These are phyloP conservation scores for Acronicta psi DNA, from an alignment of 2,888 invertebrate genomes.

Conservation along the genomic window DNA sequence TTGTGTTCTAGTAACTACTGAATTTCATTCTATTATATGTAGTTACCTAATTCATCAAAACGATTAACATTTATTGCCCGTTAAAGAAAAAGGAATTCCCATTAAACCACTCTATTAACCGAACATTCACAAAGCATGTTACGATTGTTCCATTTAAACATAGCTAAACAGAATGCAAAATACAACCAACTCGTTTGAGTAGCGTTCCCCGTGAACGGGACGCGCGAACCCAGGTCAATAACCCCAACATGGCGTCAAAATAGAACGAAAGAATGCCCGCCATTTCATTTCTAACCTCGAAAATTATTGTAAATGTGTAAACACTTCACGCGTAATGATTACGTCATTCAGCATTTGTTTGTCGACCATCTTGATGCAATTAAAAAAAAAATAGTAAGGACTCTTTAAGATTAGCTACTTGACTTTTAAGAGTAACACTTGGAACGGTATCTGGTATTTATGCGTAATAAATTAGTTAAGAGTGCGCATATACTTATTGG, in stretches of 20 bases:
- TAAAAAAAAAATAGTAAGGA: conserved; percentile 26
- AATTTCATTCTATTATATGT: too few relatives aligned
- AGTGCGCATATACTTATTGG: too few relatives aligned
- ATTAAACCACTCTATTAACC: conserved; percentile 12
- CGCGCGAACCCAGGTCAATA: conserved; percentile 79
- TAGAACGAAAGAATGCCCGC: conserved; percentile 86
- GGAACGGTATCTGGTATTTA: conserved; percentile 21
- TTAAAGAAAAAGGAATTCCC: neutral
- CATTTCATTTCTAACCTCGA: conserved; percentile 85
- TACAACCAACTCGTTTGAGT: conserved; percentile 63
- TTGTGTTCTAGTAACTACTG: too few relatives aligned
- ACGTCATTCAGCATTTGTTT: conserved; percentile 34
- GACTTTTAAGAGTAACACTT: conserved; percentile 28
- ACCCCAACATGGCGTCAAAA: conserved; percentile 86
- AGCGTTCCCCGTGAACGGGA: conserved; percentile 67
- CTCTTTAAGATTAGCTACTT: conserved; percentile 35
- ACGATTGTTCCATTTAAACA: conserved; percentile 50
- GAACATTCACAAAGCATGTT: conserved; percentile 52
- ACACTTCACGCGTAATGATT: conserved; percentile 61
- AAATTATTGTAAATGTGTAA: conserved; percentile 76
- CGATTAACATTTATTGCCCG: too few relatives aligned
- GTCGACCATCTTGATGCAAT: conserved; percentile 25
- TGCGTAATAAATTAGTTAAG: conserved; percentile 33
- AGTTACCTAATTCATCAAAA: too few relatives aligned
- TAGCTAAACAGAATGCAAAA: conserved; percentile 66